Percentiles rank a stretch among this genome's conserved stretches.
Evolutionary conservation across 2,113 vertebrate genomes (phyloP).

Genomic region (Eonycteris spelaea): DNA sequence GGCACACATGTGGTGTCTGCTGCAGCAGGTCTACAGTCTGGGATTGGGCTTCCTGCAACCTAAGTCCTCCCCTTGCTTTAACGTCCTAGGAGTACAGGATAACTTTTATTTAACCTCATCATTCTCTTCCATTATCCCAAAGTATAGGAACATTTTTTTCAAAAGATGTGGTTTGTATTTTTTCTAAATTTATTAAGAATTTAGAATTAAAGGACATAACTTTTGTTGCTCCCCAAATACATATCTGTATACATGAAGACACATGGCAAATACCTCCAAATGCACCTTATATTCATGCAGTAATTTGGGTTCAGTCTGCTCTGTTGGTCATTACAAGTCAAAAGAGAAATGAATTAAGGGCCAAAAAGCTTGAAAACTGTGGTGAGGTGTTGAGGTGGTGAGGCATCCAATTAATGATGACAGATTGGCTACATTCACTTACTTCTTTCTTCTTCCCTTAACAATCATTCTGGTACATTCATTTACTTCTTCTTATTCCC

Average conservation of each 20-base stretch:
- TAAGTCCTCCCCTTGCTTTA: neutral
- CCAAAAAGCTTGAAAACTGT: neutral
- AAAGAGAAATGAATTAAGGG: neutral
- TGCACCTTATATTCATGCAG: fast-evolving
- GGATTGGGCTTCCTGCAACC: neutral
- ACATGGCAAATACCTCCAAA: neutral
- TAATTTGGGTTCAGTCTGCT: neutral
- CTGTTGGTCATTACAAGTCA: neutral
- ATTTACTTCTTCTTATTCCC: neutral
- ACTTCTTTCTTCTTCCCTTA: neutral
- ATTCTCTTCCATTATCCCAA: neutral
- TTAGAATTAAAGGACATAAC: neutral
- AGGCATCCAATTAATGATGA: neutral
- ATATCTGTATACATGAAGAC: neutral
- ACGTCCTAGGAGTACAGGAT: neutral
- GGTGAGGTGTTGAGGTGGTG: neutral
- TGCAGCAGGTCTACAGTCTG: neutral
- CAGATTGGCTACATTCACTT: neutral
- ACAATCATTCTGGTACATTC: no score
- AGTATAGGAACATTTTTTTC: neutral
- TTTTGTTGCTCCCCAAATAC: neutral
- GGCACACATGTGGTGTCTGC: fast-evolving
- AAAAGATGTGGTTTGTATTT: neutral
- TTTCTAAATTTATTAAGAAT: neutral
- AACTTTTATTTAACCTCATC: neutral